These are phyloP conservation scores for Podarcis lilfordi DNA, from an alignment of 2,797 vertebrate species.

Conservation along the genomic window DNA sequence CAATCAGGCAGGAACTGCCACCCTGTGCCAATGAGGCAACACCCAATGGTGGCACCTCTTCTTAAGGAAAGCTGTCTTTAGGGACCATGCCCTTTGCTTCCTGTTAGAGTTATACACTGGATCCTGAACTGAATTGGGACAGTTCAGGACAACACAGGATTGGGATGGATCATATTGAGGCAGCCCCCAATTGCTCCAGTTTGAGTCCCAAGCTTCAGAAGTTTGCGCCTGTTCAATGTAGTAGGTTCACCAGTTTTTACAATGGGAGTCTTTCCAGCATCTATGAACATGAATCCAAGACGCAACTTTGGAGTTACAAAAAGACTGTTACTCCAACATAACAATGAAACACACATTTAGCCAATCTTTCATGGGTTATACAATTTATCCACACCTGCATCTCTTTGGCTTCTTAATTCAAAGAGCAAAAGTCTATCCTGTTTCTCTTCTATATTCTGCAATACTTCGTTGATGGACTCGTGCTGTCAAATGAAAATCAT, in stretches of 20 bases:
- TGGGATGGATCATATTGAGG: no score
- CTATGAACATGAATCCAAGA: background rate
- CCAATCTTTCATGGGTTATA: background rate
- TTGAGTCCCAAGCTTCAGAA: background rate
- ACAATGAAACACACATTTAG: background rate
- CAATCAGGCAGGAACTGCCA: no score
- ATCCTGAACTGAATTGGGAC: no score
- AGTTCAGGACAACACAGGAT: no score
- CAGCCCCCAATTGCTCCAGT: no score
- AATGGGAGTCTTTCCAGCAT: background rate
- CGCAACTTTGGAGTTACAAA: background rate
- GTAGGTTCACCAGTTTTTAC: background rate
- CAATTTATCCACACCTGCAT: constrained; percentile 78
- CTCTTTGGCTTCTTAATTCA: constrained; percentile 72
- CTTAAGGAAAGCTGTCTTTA: no score
- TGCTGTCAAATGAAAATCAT: constrained; percentile 61
- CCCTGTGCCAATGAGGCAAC: no score
- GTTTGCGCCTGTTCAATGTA: background rate
- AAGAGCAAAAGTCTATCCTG: constrained; percentile 77
- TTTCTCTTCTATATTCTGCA: constrained; percentile 76
- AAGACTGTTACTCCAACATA: background rate
- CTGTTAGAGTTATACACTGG: no score
- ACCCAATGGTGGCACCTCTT: no score
- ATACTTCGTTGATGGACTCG: constrained; percentile 59
- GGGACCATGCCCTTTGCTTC: no score